Conservation (phyloP, 1,140 invertebrate genomes). For the Drepana arcuata region DNA sequence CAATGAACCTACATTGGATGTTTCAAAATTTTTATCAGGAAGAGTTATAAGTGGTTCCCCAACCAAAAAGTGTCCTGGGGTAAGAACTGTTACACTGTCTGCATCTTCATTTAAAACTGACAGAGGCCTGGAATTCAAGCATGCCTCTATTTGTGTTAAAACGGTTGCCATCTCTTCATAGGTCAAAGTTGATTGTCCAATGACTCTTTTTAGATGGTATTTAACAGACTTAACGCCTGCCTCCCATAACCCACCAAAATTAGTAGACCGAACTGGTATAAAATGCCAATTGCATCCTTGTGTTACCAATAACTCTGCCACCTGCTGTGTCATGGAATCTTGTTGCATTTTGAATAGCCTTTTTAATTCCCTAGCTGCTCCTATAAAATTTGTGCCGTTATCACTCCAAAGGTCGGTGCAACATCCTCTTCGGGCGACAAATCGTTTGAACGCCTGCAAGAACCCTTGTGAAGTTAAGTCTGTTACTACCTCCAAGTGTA, state of each 20-base stretch:
- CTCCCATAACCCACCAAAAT: slow-evolving; percentile 28
- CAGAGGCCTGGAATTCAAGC: slow-evolving; percentile 24
- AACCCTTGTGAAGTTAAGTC: slow-evolving; percentile 13
- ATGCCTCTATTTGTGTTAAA: slow-evolving; percentile 25
- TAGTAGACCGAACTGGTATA: slow-evolving; percentile 13
- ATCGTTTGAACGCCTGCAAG: slow-evolving; percentile 30
- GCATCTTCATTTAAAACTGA: slow-evolving; percentile 25
- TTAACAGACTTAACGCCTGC: slow-evolving; percentile 24
- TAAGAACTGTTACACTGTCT: slow-evolving; percentile 18
- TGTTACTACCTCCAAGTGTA: slow-evolving; percentile 2
- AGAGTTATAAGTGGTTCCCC: slow-evolving; percentile 18
- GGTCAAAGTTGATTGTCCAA: slow-evolving; percentile 10
- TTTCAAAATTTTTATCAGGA: slow-evolving; percentile 6
- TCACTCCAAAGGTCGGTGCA: slow-evolving; percentile 25
- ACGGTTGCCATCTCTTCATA: slow-evolving; percentile 34
- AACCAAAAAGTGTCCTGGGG: slow-evolving; percentile 34
- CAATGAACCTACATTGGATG: slow-evolving; percentile 3
- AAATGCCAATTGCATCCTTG: slow-evolving; percentile 35
- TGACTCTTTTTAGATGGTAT: slow-evolving; percentile 15
- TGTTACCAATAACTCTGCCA: slow-evolving; percentile 5
- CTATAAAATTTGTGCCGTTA: slow-evolving; percentile 43
- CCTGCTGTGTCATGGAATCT: slow-evolving; percentile 6
- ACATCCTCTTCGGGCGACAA: slow-evolving; percentile 27
- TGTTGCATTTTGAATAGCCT: slow-evolving; percentile 8
- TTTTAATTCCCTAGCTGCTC: slow-evolving; percentile 23